These are phyloP conservation scores for Dryobota labecula DNA, from an alignment of 2,888 invertebrate genomes.

Conservation along the genomic window DNA sequence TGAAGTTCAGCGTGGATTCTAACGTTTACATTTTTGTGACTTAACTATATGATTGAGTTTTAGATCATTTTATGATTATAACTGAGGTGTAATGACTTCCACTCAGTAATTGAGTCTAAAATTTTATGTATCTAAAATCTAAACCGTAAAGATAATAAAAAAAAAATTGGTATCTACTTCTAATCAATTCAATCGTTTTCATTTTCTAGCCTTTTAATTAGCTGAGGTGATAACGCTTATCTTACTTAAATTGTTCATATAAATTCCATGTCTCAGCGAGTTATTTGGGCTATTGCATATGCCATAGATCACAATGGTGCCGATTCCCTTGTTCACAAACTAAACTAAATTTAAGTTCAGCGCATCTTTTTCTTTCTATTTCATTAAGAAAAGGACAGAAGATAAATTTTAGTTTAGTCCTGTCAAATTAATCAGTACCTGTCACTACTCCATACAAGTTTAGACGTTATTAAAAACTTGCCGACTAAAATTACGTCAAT, in stretches of 20 bases:
- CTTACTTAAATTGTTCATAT: neutral
- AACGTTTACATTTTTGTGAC: neutral
- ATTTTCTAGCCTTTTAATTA: neutral
- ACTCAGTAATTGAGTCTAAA: neutral
- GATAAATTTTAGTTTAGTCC: no score
- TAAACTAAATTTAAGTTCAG: no score
- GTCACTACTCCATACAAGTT: no score
- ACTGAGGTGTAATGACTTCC: neutral
- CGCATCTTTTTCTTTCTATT: no score
- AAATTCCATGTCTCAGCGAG: no score
- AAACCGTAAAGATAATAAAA: neutral
- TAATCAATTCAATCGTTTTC: neutral
- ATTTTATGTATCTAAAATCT: neutral
- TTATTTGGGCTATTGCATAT: neutral
- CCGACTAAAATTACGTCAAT: no score
- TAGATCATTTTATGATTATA: neutral
- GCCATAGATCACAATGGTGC: slow-evolving; percentile 18
- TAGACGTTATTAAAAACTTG: no score
- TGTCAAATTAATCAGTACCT: no score
- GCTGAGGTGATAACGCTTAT: neutral
- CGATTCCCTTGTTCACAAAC: no score
- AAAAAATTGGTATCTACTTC: neutral
- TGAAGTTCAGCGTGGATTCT: neutral
- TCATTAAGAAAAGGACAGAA: no score
- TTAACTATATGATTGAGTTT: neutral